Percentiles rank a stretch among this genome's conserved stretches.
phyloP scores from a whole-genome alignment of 2,113 vertebrate species.

The Zingel zingel region DNA sequence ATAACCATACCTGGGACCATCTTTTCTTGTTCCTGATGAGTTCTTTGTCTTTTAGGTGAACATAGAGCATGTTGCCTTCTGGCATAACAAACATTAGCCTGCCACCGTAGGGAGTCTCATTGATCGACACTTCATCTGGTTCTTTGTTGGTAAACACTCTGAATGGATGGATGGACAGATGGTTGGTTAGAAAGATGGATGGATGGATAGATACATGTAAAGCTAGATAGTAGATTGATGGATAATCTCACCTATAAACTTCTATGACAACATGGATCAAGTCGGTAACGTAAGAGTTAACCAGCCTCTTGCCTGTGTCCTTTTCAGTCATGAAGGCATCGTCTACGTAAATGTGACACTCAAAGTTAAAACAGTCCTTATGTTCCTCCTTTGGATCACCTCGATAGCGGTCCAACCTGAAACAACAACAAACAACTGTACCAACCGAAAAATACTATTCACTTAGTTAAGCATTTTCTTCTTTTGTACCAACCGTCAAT shows the following conservation, averaged over 20 bases:
- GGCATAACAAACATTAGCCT: constrained; percentile 84
- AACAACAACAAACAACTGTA: constrained; percentile 32
- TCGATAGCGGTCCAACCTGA: constrained; percentile 85
- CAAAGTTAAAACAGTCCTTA: constrained; percentile 85
- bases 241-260: constrained; percentile 81
- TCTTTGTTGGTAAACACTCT: constrained; percentile 86
- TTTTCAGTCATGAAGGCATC: constrained; percentile 81
- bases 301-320: constrained; percentile 61
- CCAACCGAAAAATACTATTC: not conserved
- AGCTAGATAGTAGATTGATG: not conserved
- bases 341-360: constrained; percentile 85
- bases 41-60: constrained; percentile 86
- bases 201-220: not conserved
- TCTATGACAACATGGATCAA: constrained; percentile 82
- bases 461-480: not conserved
- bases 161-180: constrained; percentile 12
- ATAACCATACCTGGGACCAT: constrained; percentile 87
- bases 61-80: constrained; percentile 84
- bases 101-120: constrained; percentile 84
- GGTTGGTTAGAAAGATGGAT: not conserved
- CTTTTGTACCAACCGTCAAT: not conserved
- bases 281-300: constrained; percentile 82
- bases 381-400: constrained; percentile 83
- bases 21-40: constrained; percentile 87
- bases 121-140: constrained; percentile 84